phyloP scores from a whole-genome alignment of 2,888 invertebrate genomes.

The Apamea sordens region DNA sequence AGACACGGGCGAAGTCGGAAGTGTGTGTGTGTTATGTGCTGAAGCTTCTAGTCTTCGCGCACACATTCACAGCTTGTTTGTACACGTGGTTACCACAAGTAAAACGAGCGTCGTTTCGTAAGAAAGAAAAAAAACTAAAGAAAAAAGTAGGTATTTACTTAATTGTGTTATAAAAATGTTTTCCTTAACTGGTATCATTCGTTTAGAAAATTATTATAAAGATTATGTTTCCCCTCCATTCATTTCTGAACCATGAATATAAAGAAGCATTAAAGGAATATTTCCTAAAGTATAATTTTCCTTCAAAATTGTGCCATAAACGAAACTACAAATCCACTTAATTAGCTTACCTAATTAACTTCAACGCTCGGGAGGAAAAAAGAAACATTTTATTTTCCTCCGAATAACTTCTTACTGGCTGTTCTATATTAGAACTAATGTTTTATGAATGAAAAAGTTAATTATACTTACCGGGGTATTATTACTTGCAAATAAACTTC shows the following conservation, averaged over 20 bases:
- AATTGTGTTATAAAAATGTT: neutral
- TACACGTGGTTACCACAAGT: neutral
- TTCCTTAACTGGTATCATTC: neutral
- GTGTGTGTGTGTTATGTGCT: neutral
- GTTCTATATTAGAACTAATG: constrained; percentile 40
- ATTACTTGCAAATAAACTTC: neutral
- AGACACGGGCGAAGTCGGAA: neutral
- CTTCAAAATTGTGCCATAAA: constrained; percentile 45
- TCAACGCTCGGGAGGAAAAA: constrained; percentile 31
- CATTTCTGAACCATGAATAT: constrained; percentile 15
- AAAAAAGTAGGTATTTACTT: neutral
- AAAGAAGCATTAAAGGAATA: constrained; percentile 19
- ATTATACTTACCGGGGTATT: neutral
- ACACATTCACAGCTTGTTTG: neutral
- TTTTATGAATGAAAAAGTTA: constrained; percentile 28
- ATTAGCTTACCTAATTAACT: constrained; percentile 45
- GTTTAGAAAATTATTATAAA: neutral
- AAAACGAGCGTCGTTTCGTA: neutral
- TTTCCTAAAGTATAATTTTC: constrained; percentile 29
- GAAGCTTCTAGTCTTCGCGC: neutral
- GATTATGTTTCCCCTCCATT: neutral
- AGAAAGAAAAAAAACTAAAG: neutral
- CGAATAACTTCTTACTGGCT: constrained; percentile 25
- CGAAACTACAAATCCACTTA: constrained; percentile 47
- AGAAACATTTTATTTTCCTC: constrained; percentile 29